Base-by-base conservation (phyloP, 1,140 invertebrate genomes). In the Metopolophium dirhodum region DNA sequence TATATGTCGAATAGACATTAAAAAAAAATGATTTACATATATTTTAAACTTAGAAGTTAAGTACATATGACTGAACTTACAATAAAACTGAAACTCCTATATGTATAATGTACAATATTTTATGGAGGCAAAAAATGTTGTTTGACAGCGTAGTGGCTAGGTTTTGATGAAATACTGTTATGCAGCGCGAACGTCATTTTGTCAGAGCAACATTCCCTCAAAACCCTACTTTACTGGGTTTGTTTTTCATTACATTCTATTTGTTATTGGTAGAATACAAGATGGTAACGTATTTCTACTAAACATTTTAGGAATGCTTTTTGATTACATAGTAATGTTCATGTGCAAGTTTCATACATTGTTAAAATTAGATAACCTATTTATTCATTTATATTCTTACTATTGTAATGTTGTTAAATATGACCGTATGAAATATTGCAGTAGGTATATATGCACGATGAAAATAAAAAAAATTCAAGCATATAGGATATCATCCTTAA, bases 221-320 rank as follows among this genome's bases (percentile, higher is more conserved):
- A n/a, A 89, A 54, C 49, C 47, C 26, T 89, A 89, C 47, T 89
- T 89, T 51, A n/a, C 47, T 54, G 87, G n/a, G 87, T 89, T 54
- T 51, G 18, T 88, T 89, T 87, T 89, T 89, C 87, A 54, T 88
- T 89, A 54, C n/a, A 37, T 54, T 88, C 30, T 54, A 89, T 51
- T 89, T 61, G 54, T 41, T 61, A 57, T 61, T 57, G 49, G n/a
- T 37, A 26, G n/a, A 57, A 41, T 90, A 30, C 4, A 57, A 90
- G 23, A 37, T 9, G 9, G 9, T 2, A 57, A 57, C 35, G 51
- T 41, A 23, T 57, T 90, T 90, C 6, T 41, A 30, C 49, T 54
- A 57, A 57, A 57, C 35, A 57, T 90, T 41, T 90, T 57, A 57
- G 3, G 51, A 90, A 90, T 41, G 51, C 7, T 89, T 54, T 89